Evolutionary conservation across 1,140 invertebrate genomes (phyloP).

Genomic region (Tribolium madens): DNA sequence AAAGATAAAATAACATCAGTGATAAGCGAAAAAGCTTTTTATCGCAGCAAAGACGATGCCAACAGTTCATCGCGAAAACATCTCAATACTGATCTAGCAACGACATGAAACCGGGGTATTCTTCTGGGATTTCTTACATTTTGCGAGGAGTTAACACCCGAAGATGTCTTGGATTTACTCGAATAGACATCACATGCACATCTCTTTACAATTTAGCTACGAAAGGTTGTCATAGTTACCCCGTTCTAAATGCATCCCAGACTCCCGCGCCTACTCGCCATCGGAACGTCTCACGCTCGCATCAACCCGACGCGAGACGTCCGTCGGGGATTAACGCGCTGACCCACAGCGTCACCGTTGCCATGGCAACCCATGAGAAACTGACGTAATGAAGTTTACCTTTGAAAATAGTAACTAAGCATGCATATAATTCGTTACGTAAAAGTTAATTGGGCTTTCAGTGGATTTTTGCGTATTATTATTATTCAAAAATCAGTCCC

Average conservation of each 20-base stretch:
- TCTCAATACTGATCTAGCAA: slow-evolving; percentile 2
- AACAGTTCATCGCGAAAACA: slow-evolving; percentile 13
- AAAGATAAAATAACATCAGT: slow-evolving; percentile 31
- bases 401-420: slow-evolving; percentile 41
- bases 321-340: slow-evolving; percentile 45
- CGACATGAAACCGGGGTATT: not conserved
- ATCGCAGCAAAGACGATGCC: slow-evolving; percentile 32
- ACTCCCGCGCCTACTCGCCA: slow-evolving; percentile 6
- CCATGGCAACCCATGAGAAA: slow-evolving; percentile 57
- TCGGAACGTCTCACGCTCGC: slow-evolving; percentile 1
- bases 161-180: slow-evolving; percentile 40
- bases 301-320: slow-evolving; percentile 47
- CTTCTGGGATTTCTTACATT: slow-evolving; percentile 19
- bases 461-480: not conserved
- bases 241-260: slow-evolving; percentile 53
- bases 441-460: slow-evolving; percentile 26
- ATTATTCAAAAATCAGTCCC: not conserved
- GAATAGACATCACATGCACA: slow-evolving; percentile 40
- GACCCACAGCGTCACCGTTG: slow-evolving; percentile 61
- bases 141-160: slow-evolving; percentile 13
- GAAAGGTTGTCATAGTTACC: slow-evolving; percentile 60
- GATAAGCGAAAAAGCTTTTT: slow-evolving; percentile 36
- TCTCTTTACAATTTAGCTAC: slow-evolving; percentile 40
- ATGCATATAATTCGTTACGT: slow-evolving; percentile 34
- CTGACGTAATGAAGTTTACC: slow-evolving; percentile 55